A percentile compares a stretch with the other conserved stretches of the same genome.
Evolutionary conservation across 2,888 invertebrate genomes (phyloP).

Genomic region (Rhodophaea formosa): DNA sequence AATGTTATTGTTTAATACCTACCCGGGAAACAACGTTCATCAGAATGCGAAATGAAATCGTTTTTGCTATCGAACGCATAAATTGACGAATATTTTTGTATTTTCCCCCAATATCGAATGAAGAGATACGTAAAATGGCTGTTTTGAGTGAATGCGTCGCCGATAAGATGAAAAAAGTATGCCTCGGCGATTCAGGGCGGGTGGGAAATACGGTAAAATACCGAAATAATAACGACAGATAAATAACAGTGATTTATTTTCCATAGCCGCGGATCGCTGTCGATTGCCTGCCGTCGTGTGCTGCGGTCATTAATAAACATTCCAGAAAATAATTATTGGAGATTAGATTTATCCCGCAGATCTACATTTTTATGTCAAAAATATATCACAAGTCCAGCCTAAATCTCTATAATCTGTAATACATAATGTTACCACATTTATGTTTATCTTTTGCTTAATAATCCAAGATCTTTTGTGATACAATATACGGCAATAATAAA

Average conservation of each 20-base stretch:
- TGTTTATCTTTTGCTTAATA: too few relatives aligned
- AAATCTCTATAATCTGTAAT: too few relatives aligned
- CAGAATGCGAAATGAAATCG: constrained; percentile 10
- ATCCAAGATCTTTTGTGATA: too few relatives aligned
- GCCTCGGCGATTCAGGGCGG: not conserved
- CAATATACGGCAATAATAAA: too few relatives aligned
- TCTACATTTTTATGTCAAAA: not conserved
- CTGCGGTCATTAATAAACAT: not conserved
- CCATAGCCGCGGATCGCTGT: not conserved
- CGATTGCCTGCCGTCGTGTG: not conserved
- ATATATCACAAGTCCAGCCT: too few relatives aligned
- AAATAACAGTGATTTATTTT: constrained; percentile 8
- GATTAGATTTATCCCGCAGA: not conserved
- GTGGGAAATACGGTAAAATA: not conserved
- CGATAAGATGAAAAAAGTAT: constrained; percentile 10
- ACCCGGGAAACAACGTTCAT: constrained; percentile 3
- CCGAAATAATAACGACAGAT: constrained; percentile 6
- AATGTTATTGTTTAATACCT: constrained; percentile 3
- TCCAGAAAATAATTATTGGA: not conserved
- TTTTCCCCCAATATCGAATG: not conserved
- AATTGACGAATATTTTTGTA: not conserved
- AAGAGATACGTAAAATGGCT: constrained; percentile 10
- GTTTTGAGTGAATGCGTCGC: constrained; percentile 9
- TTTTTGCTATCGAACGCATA: not conserved
- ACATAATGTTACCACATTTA: too few relatives aligned